Evolutionary conservation across 2,888 invertebrate genomes (phyloP).

Genomic region (Anorthoa munda): DNA sequence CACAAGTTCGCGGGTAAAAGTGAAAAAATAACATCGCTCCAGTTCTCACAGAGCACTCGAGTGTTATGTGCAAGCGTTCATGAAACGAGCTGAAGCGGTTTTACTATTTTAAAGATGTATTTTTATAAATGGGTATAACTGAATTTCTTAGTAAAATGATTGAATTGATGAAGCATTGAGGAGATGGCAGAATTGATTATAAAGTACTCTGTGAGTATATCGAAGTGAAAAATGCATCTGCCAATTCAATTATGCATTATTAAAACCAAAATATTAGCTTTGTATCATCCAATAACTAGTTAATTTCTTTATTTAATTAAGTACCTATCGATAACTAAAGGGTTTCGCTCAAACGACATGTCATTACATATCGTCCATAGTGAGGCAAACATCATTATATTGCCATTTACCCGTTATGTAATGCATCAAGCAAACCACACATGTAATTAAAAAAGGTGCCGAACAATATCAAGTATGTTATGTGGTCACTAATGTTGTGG

Average conservation of each 20-base stretch:
- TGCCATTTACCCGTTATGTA: slow-evolving; percentile 20
- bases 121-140: no score
- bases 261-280: no score
- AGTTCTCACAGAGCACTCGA: slow-evolving; percentile 81
- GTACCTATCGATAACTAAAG: not conserved
- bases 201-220: no score
- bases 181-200: not conserved
- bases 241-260: no score
- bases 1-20: slow-evolving; percentile 77
- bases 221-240: no score
- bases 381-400: slow-evolving; percentile 22
- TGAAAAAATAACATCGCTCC: slow-evolving; percentile 84
- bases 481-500: slow-evolving; percentile 49
- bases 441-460: slow-evolving; percentile 30
- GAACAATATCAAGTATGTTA: slow-evolving; percentile 24
- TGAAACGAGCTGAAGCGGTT: slow-evolving; percentile 62
- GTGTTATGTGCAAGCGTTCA: slow-evolving; percentile 53
- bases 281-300: not conserved
- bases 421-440: slow-evolving; percentile 31
- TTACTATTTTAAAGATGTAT: not conserved
- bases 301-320: not conserved
- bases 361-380: slow-evolving; percentile 33
- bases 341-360: slow-evolving; percentile 11
- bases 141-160: not conserved
- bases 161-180: not conserved